Conservation (phyloP, 2,113 vertebrate genomes). For the Myxocyprinus asiaticus region DNA sequence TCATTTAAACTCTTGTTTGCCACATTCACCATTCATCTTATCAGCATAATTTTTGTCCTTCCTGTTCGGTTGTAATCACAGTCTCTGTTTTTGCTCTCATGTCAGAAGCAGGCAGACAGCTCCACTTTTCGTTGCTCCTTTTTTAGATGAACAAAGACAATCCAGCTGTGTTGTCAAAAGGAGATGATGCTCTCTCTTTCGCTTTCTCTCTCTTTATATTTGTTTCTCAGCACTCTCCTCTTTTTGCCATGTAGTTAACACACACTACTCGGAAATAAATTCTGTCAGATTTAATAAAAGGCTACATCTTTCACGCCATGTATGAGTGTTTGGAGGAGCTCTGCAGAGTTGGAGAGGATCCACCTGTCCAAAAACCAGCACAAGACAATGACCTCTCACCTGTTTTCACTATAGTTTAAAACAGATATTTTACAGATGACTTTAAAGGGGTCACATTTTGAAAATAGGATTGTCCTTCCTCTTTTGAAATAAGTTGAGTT, state of each 20-base stretch:
- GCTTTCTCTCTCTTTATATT: constrained; percentile 18
- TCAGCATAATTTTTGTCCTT: constrained; percentile 44
- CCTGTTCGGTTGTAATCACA: constrained; percentile 40
- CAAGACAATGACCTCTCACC: constrained; percentile 19
- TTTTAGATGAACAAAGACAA: constrained; percentile 55
- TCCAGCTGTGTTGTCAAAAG: constrained; percentile 68
- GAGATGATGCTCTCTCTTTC: constrained; percentile 30
- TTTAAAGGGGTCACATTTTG: neutral
- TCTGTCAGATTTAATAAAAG: constrained; percentile 72
- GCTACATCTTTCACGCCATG: constrained; percentile 66
- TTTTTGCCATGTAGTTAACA: constrained; percentile 46
- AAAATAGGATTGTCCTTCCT: too few relatives aligned
- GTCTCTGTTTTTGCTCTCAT: neutral
- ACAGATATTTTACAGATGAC: neutral
- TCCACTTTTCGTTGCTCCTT: constrained; percentile 31
- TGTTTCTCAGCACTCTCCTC: constrained; percentile 24
- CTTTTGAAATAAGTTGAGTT: too few relatives aligned
- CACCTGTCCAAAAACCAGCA: constrained; percentile 16
- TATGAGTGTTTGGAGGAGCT: constrained; percentile 39
- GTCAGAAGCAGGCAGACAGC: constrained; percentile 35
- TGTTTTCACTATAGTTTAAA: neutral
- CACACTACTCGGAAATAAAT: constrained; percentile 59
- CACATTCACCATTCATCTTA: constrained; percentile 13
- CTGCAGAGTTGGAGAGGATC: constrained; percentile 28
- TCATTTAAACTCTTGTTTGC: constrained; percentile 19